A percentile compares a stretch with the other conserved stretches of the same genome.
Evolutionary conservation across 2,888 invertebrate genomes (phyloP).

Genomic region (Anoncus sp.): DNA sequence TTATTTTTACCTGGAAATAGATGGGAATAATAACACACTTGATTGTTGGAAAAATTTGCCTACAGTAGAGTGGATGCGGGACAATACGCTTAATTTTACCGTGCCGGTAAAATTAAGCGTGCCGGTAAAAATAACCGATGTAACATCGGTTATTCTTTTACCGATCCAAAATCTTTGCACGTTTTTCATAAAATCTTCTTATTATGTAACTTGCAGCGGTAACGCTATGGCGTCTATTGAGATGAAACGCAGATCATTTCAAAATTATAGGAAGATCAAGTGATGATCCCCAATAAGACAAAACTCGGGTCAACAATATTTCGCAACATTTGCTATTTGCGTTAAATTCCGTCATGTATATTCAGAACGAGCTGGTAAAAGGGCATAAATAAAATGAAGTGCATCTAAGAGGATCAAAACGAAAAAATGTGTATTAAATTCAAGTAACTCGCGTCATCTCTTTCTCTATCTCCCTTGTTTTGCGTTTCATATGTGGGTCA

Average conservation of each 20-base stretch:
- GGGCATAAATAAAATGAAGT: slow-evolving; percentile 10
- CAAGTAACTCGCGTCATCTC: slow-evolving; percentile 37
- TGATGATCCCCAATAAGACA: not conserved
- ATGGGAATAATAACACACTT: slow-evolving; percentile 3
- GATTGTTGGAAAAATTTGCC: not conserved
- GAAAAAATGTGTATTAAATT: slow-evolving; percentile 31
- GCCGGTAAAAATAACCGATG: too few relatives aligned
- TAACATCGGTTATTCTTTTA: too few relatives aligned
- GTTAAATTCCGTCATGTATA: not conserved
- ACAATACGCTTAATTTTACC: too few relatives aligned
- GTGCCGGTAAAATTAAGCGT: too few relatives aligned
- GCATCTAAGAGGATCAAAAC: not conserved
- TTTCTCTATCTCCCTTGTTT: not conserved
- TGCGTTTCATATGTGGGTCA: slow-evolving; percentile 52
- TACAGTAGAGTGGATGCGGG: not conserved
- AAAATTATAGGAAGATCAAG: slow-evolving; percentile 19
- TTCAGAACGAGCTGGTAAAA: not conserved
- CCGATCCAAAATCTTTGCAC: too few relatives aligned
- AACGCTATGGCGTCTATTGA: not conserved
- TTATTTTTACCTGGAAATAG: not conserved
- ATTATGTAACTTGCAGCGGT: not conserved
- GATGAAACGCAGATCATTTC: not conserved
- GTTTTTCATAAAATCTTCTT: too few relatives aligned
- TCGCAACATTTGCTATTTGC: not conserved
- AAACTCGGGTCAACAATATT: not conserved